Evolutionary conservation across 35 echinoderm and acorn worm species (phyloP), one percentile per base, ranked within the genome.

Genomic region (Lytechinus variegatus): DNA sequence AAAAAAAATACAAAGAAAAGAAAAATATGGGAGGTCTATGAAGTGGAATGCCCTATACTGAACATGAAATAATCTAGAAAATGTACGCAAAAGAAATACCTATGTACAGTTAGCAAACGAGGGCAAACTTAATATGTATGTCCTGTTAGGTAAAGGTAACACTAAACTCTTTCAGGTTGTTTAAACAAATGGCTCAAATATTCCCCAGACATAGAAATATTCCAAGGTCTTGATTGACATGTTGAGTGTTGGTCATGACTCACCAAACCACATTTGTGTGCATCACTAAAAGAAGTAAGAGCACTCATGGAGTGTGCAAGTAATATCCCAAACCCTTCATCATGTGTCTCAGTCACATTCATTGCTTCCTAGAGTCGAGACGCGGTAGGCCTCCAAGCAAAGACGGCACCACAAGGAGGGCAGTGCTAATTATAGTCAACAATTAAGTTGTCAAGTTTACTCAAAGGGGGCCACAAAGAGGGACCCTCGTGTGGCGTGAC

Each of bases 201-300:
- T 79, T 79, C 66, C 66, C 66, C 66, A 79, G 66, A 79, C 66
- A 79, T 79, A 79, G 66, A 79, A 90, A 90, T 90, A 90, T 90
- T 90, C 88, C 88, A 27, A 93, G 53, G 92, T 57, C 92, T 93
- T 93, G 92, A 93, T 93, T 93, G 92, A 93, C 92, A 55, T 55
- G 92, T 4, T 55, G 54, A 57, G 92, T 93, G 92, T 28, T 93
- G 27, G 13, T 27, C 55, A 54, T 93, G 92, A 93, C 53, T 93
- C 92, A 93, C 92, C 52, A 44, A 90, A 90, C 88, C 88, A 90
- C 88, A 90, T 90, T 90, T 90, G 29, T 90, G 88, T 90, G 88
- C 88, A 90, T 90, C 88, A 90, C 29, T 90, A 54, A 90, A 54
- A 90, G 52, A 79, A 58, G 66, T 7, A 79, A 19, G 19, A 79